Evolutionary conservation across 2,797 vertebrate species (phyloP).

Genomic region (Furcifer pardalis): DNA sequence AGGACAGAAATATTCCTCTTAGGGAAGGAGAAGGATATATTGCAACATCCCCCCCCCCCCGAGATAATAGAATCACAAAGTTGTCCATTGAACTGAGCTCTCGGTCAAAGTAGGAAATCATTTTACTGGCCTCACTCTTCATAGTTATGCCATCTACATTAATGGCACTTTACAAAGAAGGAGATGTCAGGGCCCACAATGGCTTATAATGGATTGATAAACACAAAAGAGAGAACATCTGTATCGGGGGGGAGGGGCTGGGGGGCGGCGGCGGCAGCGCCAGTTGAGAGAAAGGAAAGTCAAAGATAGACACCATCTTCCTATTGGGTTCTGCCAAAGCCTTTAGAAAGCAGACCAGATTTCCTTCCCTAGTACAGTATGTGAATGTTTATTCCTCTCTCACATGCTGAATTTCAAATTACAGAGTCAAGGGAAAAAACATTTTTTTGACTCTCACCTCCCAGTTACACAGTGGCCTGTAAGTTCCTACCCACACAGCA

Average conservation of each 20-base stretch:
- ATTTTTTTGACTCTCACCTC: slow-evolving; percentile 34
- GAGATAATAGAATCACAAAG: too few relatives aligned
- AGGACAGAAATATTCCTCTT: too few relatives aligned
- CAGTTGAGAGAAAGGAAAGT: too few relatives aligned
- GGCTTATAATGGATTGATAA: background rate
- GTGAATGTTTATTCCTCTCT: background rate
- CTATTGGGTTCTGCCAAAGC: background rate
- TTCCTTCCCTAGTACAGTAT: background rate
- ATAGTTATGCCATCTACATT: background rate
- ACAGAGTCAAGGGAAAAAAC: background rate
- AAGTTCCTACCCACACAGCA: too few relatives aligned
- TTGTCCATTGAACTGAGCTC: background rate
- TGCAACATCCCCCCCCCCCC: too few relatives aligned
- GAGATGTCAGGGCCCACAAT: too few relatives aligned
- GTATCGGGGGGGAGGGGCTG: too few relatives aligned
- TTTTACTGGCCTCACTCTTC: background rate
- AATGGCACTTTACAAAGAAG: background rate
- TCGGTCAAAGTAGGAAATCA: background rate
- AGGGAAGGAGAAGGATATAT: too few relatives aligned
- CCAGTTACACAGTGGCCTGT: too few relatives aligned
- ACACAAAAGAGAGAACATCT: background rate
- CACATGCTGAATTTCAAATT: background rate
- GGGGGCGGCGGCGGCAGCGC: too few relatives aligned
- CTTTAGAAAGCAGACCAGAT: background rate
- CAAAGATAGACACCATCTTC: too few relatives aligned